phyloP scores from a whole-genome alignment of 2,113 vertebrate species.

The Muntiacus muntjak region DNA sequence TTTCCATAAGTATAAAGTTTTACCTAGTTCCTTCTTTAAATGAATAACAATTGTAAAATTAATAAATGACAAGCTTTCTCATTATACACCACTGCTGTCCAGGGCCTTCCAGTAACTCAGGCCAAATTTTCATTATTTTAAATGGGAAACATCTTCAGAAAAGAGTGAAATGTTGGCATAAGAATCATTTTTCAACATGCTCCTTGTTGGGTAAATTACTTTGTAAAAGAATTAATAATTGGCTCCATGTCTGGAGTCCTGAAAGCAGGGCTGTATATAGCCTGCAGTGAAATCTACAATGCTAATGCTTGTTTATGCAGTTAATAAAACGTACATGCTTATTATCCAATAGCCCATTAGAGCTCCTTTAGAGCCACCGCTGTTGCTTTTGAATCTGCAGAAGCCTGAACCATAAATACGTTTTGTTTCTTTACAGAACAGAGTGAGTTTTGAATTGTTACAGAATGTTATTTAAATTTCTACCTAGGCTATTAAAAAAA shows the following conservation, averaged over 20 bases:
- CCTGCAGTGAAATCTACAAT: not conserved
- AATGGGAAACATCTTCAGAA: slow-evolving; percentile 59
- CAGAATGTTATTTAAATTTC: not conserved
- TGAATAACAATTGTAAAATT: slow-evolving; percentile 51
- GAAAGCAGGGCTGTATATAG: not conserved
- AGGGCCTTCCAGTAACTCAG: slow-evolving; percentile 19
- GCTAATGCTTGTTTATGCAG: not conserved
- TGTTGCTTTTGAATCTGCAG: not conserved
- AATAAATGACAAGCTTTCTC: slow-evolving; percentile 55
- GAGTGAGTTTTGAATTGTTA: slow-evolving; percentile 35
- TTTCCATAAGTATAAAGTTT: not conserved
- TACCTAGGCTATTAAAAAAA: not conserved
- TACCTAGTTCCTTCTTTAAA: slow-evolving; percentile 24
- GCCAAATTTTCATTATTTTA: slow-evolving; percentile 58
- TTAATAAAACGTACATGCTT: slow-evolving; percentile 42
- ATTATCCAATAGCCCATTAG: slow-evolving; percentile 27
- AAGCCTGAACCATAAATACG: not conserved
- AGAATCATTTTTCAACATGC: slow-evolving; percentile 8
- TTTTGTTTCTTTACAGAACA: slow-evolving; percentile 11
- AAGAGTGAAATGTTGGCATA: slow-evolving; percentile 47
- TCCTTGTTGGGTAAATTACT: slow-evolving; percentile 61
- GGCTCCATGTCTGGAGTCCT: slow-evolving; percentile 29
- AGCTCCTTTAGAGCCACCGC: not conserved
- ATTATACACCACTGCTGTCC: slow-evolving; percentile 32
- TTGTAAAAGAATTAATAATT: slow-evolving; percentile 56